Conservation (phyloP, 2,113 vertebrate species). For the Antennarius striatus region DNA sequence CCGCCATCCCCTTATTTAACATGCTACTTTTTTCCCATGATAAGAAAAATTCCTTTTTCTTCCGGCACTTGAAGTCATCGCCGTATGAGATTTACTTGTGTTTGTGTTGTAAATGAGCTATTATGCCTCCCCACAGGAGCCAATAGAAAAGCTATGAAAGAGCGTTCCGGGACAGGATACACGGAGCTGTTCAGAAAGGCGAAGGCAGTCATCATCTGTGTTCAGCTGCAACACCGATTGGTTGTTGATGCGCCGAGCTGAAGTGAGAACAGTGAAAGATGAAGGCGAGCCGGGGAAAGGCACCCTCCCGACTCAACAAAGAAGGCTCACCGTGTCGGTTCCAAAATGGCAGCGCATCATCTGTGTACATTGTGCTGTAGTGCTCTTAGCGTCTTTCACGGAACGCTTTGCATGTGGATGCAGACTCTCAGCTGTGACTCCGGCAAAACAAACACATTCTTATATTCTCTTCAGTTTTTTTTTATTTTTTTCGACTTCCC, state of each 20-base stretch:
- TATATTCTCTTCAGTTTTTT: neutral
- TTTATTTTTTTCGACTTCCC: neutral
- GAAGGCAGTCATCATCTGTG: conserved; percentile 37
- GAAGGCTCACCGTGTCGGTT: conserved; percentile 32
- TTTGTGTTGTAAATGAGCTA: conserved; percentile 55
- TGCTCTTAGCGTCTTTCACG: conserved; percentile 50
- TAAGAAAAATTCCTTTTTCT: conserved; percentile 18
- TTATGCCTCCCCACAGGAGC: conserved; percentile 62
- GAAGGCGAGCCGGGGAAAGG: conserved; percentile 46
- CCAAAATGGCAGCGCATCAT: conserved; percentile 49
- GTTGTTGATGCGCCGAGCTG: conserved; percentile 50
- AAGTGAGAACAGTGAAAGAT: conserved; percentile 29
- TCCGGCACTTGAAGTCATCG: conserved; percentile 21
- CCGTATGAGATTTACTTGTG: conserved; percentile 32
- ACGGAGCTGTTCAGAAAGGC: conserved; percentile 22
- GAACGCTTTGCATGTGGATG: conserved; percentile 26
- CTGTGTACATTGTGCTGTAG: conserved; percentile 62
- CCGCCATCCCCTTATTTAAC: neutral
- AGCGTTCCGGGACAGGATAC: conserved; percentile 57
- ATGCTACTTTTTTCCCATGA: conserved; percentile 14
- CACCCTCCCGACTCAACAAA: too few species aligned
- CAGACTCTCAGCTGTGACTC: conserved; percentile 9
- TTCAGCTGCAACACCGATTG: conserved; percentile 56
- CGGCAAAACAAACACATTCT: conserved; percentile 4
- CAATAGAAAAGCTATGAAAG: conserved; percentile 58